Evolutionary conservation across 2,113 vertebrate genomes (phyloP).

Genomic region (Gallinago paraguaiae): DNA sequence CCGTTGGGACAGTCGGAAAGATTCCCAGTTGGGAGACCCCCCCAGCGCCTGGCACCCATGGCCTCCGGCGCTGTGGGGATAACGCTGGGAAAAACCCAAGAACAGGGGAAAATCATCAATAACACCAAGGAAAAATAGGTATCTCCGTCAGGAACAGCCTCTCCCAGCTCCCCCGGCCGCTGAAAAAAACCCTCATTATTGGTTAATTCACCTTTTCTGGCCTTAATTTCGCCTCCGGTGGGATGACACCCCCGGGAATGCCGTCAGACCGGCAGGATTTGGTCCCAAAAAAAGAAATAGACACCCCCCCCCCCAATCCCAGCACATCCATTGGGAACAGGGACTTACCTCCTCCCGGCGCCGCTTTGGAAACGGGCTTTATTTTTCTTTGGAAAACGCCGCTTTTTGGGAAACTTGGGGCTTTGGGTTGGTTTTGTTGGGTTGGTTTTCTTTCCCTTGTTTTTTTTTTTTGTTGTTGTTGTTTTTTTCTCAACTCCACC

Average conservation of each 20-base stretch:
- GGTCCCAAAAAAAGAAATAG: background rate
- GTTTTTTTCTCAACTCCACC: no score
- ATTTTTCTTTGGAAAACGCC: background rate
- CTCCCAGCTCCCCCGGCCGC: background rate
- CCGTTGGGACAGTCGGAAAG: conserved; percentile 87
- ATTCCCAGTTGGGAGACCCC: conserved; percentile 31
- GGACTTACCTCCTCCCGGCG: background rate
- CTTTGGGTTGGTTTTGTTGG: background rate
- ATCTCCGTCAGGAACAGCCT: rapidly evolving
- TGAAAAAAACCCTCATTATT: rapidly evolving
- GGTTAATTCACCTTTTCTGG: background rate
- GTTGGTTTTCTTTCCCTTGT: no score
- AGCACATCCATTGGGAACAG: rapidly evolving
- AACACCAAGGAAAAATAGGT: rapidly evolving
- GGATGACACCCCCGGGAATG: background rate
- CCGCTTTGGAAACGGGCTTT: rapidly evolving
- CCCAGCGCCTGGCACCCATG: background rate
- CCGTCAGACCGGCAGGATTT: rapidly evolving
- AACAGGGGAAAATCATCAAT: background rate
- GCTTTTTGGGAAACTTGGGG: background rate
- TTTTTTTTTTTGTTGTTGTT: no score
- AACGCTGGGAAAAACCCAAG: background rate
- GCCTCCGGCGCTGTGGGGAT: rapidly evolving
- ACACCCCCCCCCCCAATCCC: background rate
- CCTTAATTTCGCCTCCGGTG: rapidly evolving